A percentile compares a stretch with the other conserved stretches of the same genome.
phyloP scores from a whole-genome alignment of 2,888 invertebrate species.

The Drosophila prolongata region DNA sequence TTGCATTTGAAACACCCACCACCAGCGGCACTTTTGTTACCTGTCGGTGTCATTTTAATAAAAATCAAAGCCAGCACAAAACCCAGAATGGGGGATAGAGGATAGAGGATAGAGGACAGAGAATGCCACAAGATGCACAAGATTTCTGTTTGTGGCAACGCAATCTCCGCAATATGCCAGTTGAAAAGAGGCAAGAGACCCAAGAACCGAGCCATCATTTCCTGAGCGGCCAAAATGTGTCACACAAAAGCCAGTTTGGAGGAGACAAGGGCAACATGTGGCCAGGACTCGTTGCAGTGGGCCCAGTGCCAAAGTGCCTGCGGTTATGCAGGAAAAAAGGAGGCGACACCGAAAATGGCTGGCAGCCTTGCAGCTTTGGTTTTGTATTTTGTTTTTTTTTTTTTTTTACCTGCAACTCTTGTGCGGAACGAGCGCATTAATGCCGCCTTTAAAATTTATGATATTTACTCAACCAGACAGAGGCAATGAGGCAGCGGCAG shows the following conservation, averaged over 20 bases:
- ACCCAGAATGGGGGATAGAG: background rate
- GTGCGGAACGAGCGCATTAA: conserved; percentile 62
- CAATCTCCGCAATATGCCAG: conserved; percentile 48
- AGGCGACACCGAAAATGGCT: conserved; percentile 18
- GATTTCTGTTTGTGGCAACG: conserved; percentile 27
- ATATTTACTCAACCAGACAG: conserved; percentile 72
- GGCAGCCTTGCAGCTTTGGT: conserved; percentile 16
- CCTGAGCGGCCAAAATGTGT: conserved; percentile 46
- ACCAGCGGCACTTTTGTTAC: background rate
- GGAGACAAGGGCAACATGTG: conserved; percentile 52
- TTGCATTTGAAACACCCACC: background rate
- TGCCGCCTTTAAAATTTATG: conserved; percentile 80
- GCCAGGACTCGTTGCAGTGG: conserved; percentile 20
- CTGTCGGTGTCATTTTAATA: conserved; percentile 29
- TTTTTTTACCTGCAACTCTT: conserved; percentile 29
- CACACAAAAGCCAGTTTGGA: conserved; percentile 38
- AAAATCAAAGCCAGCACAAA: conserved; percentile 37
- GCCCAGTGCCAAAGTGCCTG: conserved; percentile 71
- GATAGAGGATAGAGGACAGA: background rate
- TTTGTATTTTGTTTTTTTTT: too few relatives aligned
- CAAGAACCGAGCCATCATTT: conserved; percentile 33
- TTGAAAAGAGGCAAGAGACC: conserved; percentile 4
- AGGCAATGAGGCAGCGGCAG: conserved; percentile 39
- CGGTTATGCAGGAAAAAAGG: conserved; percentile 54
- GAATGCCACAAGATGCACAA: conserved; percentile 21